Base-by-base conservation (phyloP, 2,797 vertebrate genomes). In the Vespertilio murinus region DNA sequence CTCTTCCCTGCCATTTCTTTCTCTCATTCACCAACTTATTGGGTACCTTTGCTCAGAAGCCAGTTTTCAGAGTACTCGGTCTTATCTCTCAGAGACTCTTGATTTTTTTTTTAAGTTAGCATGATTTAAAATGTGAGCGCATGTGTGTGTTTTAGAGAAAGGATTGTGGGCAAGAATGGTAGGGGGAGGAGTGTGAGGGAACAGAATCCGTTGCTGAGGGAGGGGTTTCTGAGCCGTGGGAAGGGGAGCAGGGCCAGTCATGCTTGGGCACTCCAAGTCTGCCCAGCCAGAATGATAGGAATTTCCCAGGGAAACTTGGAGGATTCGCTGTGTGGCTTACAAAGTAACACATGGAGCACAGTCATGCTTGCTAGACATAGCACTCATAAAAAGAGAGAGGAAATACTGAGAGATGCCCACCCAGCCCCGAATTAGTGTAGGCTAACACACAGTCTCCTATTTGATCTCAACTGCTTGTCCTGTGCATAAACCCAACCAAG, bases 341-440 rank as follows among this genome's bases (percentile, higher is more conserved):
- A 54, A 80, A 91, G 59, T 22, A 85, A 92, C 74, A 81, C 56
- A 45, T 16, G 35, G 56, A 84, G 8, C 12, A 23, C 6, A 52
- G 77, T 52, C 80, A 70, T 82, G 23, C 73, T 56, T 56, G 42
- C 54, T 87, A 81, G 90, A 89, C 28, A 18, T 16, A 61, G 79
- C 33, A 52, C 78, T 95, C 82, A n/a, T 92, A 42, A 78, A 80
- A 91, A 83, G 33, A 61, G 67, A 59, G 18, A 75, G 42, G 70
- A 42, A 69, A 42, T 47, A 49, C 0, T 2, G 6, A 67, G 89
- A 85, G 45, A 85, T 0, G 0, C 64, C 56, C n/a, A 20, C 54
- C 33, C 16, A 1, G 64, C 8, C 61, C 33, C 14, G 20, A 78
- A 38, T 74, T 88, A 49, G 56, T 79, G 85, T 82, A 88, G 81